Conservation (phyloP, 2,113 vertebrate genomes). For the Prunella himalayana region DNA sequence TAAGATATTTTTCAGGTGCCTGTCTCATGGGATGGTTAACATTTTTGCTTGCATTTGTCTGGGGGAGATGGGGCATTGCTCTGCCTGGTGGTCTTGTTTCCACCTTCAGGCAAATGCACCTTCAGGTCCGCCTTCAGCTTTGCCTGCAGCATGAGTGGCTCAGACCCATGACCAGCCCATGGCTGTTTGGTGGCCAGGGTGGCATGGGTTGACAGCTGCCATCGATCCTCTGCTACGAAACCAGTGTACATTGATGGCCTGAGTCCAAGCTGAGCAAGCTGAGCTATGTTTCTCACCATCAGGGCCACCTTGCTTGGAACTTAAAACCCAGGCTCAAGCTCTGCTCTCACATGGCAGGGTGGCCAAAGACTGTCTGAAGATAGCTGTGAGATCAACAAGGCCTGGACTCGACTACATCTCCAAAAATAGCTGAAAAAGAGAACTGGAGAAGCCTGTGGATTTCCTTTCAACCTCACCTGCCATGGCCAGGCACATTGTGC, state of each 20-base stretch:
- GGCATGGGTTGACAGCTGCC: background rate
- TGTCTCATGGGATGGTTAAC: background rate
- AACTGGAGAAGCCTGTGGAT: background rate
- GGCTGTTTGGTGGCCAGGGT: background rate
- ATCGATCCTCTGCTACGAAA: background rate
- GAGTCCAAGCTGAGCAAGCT: background rate
- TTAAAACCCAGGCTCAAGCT: background rate
- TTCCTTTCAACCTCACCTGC: conserved; percentile 5
- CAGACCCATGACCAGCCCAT: background rate
- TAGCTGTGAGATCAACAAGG: background rate
- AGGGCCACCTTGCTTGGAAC: background rate
- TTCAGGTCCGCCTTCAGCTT: background rate
- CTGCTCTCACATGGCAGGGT: background rate
- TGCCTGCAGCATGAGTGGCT: background rate
- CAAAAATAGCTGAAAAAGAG: conserved; percentile 10
- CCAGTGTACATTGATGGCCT: background rate
- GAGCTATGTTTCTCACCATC: background rate
- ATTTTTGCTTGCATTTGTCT: background rate
- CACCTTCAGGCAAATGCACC: background rate
- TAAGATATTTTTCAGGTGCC: background rate
- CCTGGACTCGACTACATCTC: background rate
- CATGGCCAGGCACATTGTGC: background rate
- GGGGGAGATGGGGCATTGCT: background rate
- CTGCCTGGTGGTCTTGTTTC: background rate
- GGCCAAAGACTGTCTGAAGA: background rate